These are phyloP conservation scores for Erebia epiphron DNA, from an alignment of 2,888 invertebrate genomes.

Conservation along the genomic window DNA sequence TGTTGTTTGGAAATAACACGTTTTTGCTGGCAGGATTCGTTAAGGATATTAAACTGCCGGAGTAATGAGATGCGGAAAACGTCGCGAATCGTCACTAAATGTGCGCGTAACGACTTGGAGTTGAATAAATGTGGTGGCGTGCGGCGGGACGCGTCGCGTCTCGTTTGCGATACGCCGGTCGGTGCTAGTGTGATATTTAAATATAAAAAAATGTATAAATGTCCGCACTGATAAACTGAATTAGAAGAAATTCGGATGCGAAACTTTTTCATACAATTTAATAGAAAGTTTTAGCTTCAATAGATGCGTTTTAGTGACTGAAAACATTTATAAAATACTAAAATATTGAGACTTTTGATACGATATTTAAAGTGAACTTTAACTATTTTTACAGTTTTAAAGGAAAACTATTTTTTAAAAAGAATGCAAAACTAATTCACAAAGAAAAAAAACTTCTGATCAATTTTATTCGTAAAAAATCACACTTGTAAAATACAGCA, in stretches of 20 bases:
- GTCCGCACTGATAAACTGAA: background rate
- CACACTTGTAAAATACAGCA: too few species aligned
- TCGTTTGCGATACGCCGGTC: constrained; percentile 26
- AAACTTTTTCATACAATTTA: background rate
- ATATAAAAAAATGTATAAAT: constrained; percentile 1
- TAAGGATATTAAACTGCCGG: constrained; percentile 14
- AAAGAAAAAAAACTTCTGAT: too few species aligned
- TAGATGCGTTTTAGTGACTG: background rate
- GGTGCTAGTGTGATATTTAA: background rate
- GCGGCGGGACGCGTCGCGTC: constrained; percentile 20
- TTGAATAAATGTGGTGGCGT: constrained; percentile 13
- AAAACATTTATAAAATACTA: background rate
- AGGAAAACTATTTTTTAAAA: too few species aligned
- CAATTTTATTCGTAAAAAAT: too few species aligned
- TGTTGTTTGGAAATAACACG: background rate
- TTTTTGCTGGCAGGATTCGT: background rate
- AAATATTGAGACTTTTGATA: too few species aligned
- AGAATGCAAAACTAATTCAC: too few species aligned
- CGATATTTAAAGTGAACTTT: background rate
- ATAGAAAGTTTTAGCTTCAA: too few species aligned
- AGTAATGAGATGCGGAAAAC: constrained; percentile 21
- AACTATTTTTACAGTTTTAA: too few species aligned
- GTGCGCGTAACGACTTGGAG: constrained; percentile 12
- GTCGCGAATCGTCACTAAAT: constrained; percentile 6
- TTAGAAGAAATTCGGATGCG: background rate